phyloP scores from a whole-genome alignment of 2,888 invertebrate genomes.

The Metacarcinus magister region DNA sequence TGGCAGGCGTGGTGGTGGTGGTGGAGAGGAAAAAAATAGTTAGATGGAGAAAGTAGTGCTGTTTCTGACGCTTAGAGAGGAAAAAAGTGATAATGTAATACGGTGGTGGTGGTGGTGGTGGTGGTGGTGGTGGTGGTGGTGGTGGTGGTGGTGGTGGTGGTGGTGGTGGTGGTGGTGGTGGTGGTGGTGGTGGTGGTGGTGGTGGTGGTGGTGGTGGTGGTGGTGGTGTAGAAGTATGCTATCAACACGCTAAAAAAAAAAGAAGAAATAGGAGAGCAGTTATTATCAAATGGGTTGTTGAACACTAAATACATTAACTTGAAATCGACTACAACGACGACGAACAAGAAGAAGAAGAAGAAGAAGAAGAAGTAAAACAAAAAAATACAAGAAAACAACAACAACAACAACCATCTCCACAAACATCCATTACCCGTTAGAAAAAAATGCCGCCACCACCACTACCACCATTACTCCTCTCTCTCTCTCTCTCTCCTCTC shows the following conservation, averaged over 20 bases:
- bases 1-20: conserved; percentile 13
- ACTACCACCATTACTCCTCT: background rate
- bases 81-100: background rate
- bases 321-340: too few species aligned
- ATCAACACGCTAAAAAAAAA: background rate
- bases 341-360: too few species aligned
- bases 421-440: background rate
- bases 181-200: too few species aligned
- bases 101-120: conserved; percentile 1
- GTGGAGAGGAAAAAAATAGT: background rate
- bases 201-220: too few species aligned
- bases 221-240: background rate
- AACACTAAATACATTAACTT: too few species aligned
- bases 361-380: background rate
- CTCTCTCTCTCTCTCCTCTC: too few species aligned
- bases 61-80: background rate
- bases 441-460: background rate
- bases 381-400: background rate
- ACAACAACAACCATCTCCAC: background rate
- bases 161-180: too few species aligned
- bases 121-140: conserved; percentile 8
- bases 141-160: background rate
- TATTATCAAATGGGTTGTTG: background rate
- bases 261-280: too few species aligned
- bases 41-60: background rate